A percentile compares a stretch with the other conserved stretches of the same genome.
Conservation (phyloP, 2,797 vertebrate genomes). For the Nothura maculosa region DNA sequence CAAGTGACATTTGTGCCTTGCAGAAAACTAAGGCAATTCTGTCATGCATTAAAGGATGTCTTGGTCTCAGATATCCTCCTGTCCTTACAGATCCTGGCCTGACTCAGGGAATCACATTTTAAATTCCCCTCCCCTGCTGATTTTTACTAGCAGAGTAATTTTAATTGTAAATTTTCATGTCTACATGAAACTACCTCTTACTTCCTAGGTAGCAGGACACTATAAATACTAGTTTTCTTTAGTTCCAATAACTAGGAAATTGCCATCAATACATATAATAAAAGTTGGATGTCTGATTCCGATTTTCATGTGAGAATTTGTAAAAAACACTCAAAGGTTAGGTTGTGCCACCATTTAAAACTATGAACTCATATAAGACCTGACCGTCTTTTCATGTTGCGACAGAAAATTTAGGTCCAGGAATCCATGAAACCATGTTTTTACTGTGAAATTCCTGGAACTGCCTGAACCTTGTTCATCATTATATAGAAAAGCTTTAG, state of each 20-base stretch:
- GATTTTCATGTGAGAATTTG: background rate
- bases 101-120: background rate
- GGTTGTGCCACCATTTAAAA: background rate
- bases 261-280: background rate
- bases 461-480: background rate
- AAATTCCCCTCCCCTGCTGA: background rate
- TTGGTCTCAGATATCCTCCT: background rate
- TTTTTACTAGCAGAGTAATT: background rate
- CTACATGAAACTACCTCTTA: background rate
- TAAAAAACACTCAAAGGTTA: background rate
- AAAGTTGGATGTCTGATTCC: background rate
- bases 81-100: background rate
- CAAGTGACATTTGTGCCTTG: background rate
- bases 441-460: background rate
- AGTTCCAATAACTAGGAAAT: background rate
- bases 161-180: background rate
- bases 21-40: background rate
- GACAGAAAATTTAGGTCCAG: background rate
- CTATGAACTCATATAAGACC: background rate
- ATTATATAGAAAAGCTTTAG: background rate
- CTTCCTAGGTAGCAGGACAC: fast-evolving
- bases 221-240: background rate
- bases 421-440: background rate
- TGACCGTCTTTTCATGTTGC: background rate
- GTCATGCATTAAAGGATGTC: background rate